Evolutionary conservation across 2,113 vertebrate species (phyloP).

Genomic region (Oryzias celebensis): DNA sequence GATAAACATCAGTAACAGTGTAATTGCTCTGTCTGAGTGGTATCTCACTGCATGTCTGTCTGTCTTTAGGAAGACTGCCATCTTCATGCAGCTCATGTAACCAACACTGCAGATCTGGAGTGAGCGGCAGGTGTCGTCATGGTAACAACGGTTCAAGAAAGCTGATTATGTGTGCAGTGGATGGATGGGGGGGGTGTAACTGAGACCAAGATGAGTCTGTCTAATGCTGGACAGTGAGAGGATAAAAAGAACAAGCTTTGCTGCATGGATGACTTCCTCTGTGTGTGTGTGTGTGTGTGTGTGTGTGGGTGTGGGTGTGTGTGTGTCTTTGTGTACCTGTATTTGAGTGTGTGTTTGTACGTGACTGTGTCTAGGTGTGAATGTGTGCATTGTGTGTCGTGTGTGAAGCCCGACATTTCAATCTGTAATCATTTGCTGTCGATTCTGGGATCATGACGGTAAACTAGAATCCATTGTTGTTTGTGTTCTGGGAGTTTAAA

Average conservation of each 20-base stretch:
- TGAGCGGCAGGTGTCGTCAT: constrained; percentile 53
- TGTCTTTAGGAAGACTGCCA: constrained; percentile 33
- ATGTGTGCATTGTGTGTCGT: too few species aligned
- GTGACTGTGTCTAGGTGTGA: too few species aligned
- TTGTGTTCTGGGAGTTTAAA: too few species aligned
- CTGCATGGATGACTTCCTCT: constrained; percentile 31
- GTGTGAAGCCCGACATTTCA: too few species aligned
- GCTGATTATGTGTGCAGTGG: constrained; percentile 49
- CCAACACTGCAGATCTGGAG: constrained; percentile 7
- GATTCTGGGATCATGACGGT: too few species aligned
- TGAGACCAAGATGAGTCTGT: constrained; percentile 46
- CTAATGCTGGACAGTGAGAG: constrained; percentile 43
- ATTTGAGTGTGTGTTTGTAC: too few species aligned
- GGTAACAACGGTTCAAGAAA: constrained; percentile 53
- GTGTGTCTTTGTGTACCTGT: not conserved
- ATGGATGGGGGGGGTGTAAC: constrained; percentile 54
- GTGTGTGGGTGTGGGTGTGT: too few species aligned
- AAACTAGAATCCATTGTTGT: too few species aligned
- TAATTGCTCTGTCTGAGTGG: constrained; percentile 3
- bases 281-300: constrained; percentile 4
- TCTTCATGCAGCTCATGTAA: constrained; percentile 43
- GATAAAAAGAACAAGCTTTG: constrained; percentile 38
- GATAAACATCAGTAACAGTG: constrained; percentile 32
- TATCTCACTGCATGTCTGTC: constrained; percentile 10
- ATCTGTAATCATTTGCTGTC: too few species aligned